These are phyloP conservation scores for Dorcus hopei DNA, from an alignment of 2,888 invertebrate genomes.

Conservation along the genomic window DNA sequence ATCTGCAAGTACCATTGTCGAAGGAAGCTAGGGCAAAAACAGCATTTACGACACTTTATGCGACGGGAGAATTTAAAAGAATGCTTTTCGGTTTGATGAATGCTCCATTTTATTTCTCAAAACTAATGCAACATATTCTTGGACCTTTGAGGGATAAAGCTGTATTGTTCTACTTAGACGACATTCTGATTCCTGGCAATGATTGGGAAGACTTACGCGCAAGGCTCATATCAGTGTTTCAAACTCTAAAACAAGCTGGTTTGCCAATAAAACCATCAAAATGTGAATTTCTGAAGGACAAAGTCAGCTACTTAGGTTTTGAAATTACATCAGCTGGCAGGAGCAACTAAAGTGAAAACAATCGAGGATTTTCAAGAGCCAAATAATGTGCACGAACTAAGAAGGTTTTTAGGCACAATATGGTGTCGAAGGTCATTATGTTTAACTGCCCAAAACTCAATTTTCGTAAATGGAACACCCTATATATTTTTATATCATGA, in stretches of 20 bases:
- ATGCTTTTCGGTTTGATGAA: neutral
- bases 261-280: neutral
- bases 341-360: neutral
- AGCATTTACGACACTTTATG: slow-evolving; percentile 29
- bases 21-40: slow-evolving; percentile 19
- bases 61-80: slow-evolving; percentile 31
- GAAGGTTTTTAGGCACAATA: neutral
- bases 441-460: neutral
- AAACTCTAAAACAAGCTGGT: neutral
- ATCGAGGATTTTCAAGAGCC: neutral
- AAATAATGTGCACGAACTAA: neutral
- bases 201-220: too few species aligned
- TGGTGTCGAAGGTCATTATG: neutral
- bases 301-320: neutral
- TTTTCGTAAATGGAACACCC: too few species aligned
- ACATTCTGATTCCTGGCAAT: too few species aligned
- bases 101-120: neutral
- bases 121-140: too few species aligned
- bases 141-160: too few species aligned
- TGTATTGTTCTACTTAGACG: too few species aligned
- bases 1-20: slow-evolving; percentile 12
- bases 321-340: neutral
- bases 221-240: neutral
- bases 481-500: too few species aligned
- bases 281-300: neutral